Evolutionary conservation across 2,113 vertebrate species (phyloP), one percentile per base, ranked within the genome.

Genomic region (Cairina moschata): DNA sequence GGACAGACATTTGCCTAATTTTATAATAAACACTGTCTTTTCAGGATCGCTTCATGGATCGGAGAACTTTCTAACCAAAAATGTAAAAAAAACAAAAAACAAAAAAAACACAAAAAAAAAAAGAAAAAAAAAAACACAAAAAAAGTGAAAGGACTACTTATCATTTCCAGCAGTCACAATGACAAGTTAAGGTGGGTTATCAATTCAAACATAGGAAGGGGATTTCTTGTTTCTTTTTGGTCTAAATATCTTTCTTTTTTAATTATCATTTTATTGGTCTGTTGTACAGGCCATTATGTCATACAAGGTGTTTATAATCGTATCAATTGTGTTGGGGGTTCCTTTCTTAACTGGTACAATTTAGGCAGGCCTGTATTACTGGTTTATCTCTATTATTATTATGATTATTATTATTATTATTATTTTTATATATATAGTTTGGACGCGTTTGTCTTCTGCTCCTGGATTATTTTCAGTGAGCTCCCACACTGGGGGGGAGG

Each of bases 41-140:
- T 98, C 98, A 98, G 98, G 98, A 98, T 98, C 97, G 97, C 98
- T 98, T 99, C 98, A 98, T 97, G 97, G 98, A 98, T 97, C 95
- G 97, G 98, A 99, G 98, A 98, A 98, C 98, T 98, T 99, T 99
- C 98, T 99, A 99, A 99, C 99, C 98, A 99, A 99, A 99, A 98
- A 99, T 98, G 94, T 97, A 96, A 97, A 65, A 98, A 97, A 90
- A 93, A 76, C 11, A 91, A 71, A 84, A 88, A 94, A 58, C 65
- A 38, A 86, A 87, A 87, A 94, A 95, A 92, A 91, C 55, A 63
- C 60, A 63, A 63, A 63, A 63, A 90, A 94, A 58, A 62, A 34
- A 81, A n/a, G n/a, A n/a, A 87, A 73, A 71, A 80, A 95, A 91
- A 91, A 95, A 90, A 21, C 63, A 95, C 87, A 96, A 98, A 97